These are phyloP conservation scores for Podarcis siculus DNA, from an alignment of 2,797 vertebrate genomes.

Conservation along the genomic window DNA sequence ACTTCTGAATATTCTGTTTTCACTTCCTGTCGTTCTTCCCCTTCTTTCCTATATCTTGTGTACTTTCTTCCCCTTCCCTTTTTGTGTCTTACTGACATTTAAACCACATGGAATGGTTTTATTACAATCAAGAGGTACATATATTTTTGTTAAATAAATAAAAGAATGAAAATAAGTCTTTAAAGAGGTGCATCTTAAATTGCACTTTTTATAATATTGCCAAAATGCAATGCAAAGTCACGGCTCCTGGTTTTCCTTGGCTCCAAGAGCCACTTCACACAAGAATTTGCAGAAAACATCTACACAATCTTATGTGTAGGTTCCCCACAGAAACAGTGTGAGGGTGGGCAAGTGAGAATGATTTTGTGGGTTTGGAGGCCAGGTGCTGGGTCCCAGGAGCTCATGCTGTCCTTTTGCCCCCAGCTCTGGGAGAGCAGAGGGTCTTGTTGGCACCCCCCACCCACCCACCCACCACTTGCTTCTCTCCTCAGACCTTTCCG, in stretches of 20 bases:
- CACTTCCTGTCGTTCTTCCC: not conserved
- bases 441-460: not conserved
- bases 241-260: not conserved
- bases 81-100: not conserved
- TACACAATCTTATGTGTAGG: not conserved
- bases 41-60: too few relatives aligned
- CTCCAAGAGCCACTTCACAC: not conserved
- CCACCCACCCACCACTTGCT: not conserved
- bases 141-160: too few relatives aligned
- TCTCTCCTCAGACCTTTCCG: conserved; percentile 82
- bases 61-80: too few relatives aligned
- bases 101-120: not conserved
- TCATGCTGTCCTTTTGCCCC: not conserved
- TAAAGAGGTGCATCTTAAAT: not conserved
- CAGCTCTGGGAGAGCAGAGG: not conserved
- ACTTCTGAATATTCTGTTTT: not conserved
- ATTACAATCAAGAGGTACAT: too few relatives aligned
- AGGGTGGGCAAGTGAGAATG: not conserved
- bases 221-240: not conserved
- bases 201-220: not conserved
- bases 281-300: not conserved
- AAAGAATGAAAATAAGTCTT: too few relatives aligned
- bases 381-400: not conserved
- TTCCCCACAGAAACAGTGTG: not conserved
- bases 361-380: not conserved